Evolutionary conservation across 2,888 invertebrate genomes (phyloP), one percentile per base, ranked within the genome.

Genomic region (Chrysolina haemoptera): DNA sequence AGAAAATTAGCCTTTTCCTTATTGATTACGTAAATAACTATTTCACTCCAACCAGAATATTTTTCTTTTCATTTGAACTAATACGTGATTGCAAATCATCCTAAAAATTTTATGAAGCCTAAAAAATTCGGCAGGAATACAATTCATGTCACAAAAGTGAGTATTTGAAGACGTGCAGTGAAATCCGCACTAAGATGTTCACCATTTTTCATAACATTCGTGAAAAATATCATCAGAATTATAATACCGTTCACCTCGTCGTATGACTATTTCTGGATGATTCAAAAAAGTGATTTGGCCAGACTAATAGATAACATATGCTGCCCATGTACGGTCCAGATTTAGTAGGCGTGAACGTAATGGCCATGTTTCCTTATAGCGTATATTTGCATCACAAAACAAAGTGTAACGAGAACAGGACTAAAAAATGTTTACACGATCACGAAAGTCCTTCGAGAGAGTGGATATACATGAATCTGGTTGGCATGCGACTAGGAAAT

Each of bases 361-460:
- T 80, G 80, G 81, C 81, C 80, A 75, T 79, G 82, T 84, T 84
- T 83, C 84, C 84, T 84, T 85, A 84, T 83, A 80, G 82, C 74
- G 68, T 75, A 76, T 80, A 84, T 85, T 85, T 85, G 84, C 85
- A 85, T 85, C 83, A 81, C 83, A 81, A 81, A 83, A 83, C 83
- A 80, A 83, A 80, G 72, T 78, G 78, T 78, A 76, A 68, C 78
- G 55, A 55, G 71, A 67, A 75, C 63, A 71, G 53, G 70, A 59
- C 63, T 62, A 72, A 76, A 76, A 78, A 74, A 68, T 71, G 67
- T 66, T 69, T 65, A 76, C 73, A 69, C 50, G 71, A 71, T 71
- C 75, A 75, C 75, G 75, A 75, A 75, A 75, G 70, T 71, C 68
- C 71, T 75, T 70, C 68, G 67, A 66, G 62, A 68, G 70, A 55